Evolutionary conservation across 2,888 invertebrate genomes (phyloP).

Genomic region (Seira musarum): DNA sequence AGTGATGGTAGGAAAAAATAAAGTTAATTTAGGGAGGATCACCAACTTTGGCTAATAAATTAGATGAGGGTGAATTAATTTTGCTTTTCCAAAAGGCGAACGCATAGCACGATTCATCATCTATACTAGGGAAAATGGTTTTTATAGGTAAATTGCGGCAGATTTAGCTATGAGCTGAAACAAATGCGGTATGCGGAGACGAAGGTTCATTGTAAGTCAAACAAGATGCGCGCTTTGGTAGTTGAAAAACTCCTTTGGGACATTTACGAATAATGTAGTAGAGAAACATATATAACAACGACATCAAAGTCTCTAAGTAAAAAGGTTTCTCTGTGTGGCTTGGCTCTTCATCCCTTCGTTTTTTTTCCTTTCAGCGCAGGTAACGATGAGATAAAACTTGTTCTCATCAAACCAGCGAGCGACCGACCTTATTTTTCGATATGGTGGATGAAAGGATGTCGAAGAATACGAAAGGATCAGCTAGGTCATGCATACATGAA

Average conservation of each 20-base stretch:
- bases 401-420: background rate
- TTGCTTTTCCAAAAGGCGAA: background rate
- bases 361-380: background rate
- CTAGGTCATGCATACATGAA: constrained; percentile 1
- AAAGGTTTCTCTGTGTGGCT: background rate
- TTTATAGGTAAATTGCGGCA: background rate
- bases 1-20: background rate
- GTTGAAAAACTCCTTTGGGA: background rate
- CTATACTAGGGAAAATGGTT: background rate
- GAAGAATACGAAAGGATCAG: constrained; percentile 12
- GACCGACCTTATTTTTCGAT: background rate
- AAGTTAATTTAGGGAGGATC: constrained; percentile 4
- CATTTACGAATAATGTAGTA: background rate
- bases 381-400: background rate
- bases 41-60: background rate
- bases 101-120: background rate
- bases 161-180: constrained; percentile 6
- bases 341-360: background rate
- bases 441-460: background rate
- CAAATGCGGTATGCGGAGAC: background rate
- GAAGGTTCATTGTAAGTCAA: constrained; percentile 3
- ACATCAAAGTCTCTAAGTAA: background rate
- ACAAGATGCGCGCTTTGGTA: background rate
- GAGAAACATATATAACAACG: background rate
- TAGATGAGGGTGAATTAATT: constrained; percentile 7